Base-by-base conservation (phyloP, 2,797 vertebrate species). In the Staurois parvus region DNA sequence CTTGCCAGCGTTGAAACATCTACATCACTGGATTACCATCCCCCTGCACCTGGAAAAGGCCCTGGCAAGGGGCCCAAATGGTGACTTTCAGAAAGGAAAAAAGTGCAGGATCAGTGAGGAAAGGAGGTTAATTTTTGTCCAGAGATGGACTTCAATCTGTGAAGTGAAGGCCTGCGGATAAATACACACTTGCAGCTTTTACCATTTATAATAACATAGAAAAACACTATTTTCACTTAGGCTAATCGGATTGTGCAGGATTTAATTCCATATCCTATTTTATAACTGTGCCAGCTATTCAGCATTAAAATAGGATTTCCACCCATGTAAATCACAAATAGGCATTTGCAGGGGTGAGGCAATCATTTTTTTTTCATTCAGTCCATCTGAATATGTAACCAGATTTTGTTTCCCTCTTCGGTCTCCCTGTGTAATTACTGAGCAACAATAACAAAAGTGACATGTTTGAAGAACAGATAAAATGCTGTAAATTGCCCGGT, bases 391-490 rank as follows among this genome's bases (percentile, higher is more conserved):
- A 97, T 95, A 91, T 91, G 93, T 93, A 95, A 95, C 93, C 89
- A 90, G 94, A 93, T 94, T 95, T 95, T 95, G 95, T 95, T 94
- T 94, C 94, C 93, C 91, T 94, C 94, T 90, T 83, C 89, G 40
- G 68, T 92, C 92, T 94, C 92, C 89, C 96, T 94, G 93, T 95
- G 96, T 98, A 99, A 99, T 99, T 99, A 98, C 97, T 95, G 96
- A 95, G 96, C 97, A 96, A 96, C 95, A 96, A 96, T 96, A 98
- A 97, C 97, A 97, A 96, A 99, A 99, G 96, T 99, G 98, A 98
- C 97, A 99, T 97, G 96, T 99, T 97, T 98, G 97, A 99, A 96
- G 96, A 98, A 97, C 97, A 97, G 97, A 99, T 99, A 98, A 99
- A 98, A 98, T 96, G 97, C 96, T 95, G 96, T 96, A 99, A 99